Base-by-base conservation (phyloP, 2,113 vertebrate genomes). In the Alouatta palliata region DNA sequence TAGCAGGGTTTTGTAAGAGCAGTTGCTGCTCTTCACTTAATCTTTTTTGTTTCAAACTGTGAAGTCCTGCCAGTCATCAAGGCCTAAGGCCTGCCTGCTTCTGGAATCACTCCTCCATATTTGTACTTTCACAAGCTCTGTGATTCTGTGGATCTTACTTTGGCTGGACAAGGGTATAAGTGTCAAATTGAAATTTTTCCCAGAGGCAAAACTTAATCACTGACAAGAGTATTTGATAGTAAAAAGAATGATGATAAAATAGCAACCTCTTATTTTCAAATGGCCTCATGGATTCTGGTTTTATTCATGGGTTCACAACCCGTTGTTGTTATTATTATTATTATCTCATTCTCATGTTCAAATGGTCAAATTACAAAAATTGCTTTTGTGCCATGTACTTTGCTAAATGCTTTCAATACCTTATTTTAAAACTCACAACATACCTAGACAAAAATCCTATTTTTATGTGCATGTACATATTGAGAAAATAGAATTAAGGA, bases 81-180 rank as follows among this genome's bases (percentile, higher is more conserved):
- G 54, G 47, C 45, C 45, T 47, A 54, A 94, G 52, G 4, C 6
- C n/a, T 64, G 58, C 58, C 58, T 92, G 21, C 35, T 79, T 92
- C 77, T 92, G 70, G 23, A 76, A 71, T 84, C 58, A 94, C 79
- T 77, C 70, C 61, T 92, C 87, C 66, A 92, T 32, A 77, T n/a
- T 87, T 87, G n/a, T 73, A n/a, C 27, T 66, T 82, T 85, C 14
- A 30, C 8, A 80, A 85, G 45, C 14, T 83, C 43, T 47, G 17
- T 49, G 58, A 61, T 52, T 25, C n/a, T 77, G 3, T 71, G 71
- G 35, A 77, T n/a, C 5, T 83, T 73, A 16, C 13, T 30, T 79
- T 80, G 9, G 56, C 37, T 75, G 80, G 37, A 90, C 4, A 66
- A 90, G n/a, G 73, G 8, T 73, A 66, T 79, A 35, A 64, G 14